Evolutionary conservation across 1,140 invertebrate genomes (phyloP).

Genomic region (Chymomyza costata): DNA sequence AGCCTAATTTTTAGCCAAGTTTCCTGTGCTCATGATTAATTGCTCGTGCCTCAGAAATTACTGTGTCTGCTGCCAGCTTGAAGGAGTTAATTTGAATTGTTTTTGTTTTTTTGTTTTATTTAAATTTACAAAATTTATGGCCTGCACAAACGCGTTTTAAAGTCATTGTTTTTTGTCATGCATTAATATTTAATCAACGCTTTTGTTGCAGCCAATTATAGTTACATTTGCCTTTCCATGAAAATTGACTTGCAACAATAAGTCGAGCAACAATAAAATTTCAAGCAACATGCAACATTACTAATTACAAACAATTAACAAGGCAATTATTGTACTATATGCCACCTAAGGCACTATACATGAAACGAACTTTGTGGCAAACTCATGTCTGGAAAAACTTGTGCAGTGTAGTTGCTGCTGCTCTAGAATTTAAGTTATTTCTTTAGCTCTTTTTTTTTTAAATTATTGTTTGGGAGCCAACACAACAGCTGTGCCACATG

Average conservation of each 20-base stretch:
- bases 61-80: slow-evolving; percentile 33
- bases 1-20: too few relatives aligned
- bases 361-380: too few relatives aligned
- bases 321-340: slow-evolving; percentile 56
- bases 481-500: too few relatives aligned
- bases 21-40: slow-evolving; percentile 61
- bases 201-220: slow-evolving; percentile 42
- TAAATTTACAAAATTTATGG: slow-evolving; percentile 51
- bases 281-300: slow-evolving; percentile 28
- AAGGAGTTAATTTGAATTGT: slow-evolving; percentile 34
- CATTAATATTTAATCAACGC: slow-evolving; percentile 16
- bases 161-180: slow-evolving; percentile 37
- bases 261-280: neutral
- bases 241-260: slow-evolving; percentile 21
- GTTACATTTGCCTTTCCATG: slow-evolving; percentile 36
- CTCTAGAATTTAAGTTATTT: too few relatives aligned
- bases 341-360: too few relatives aligned
- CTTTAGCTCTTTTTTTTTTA: too few relatives aligned
- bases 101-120: slow-evolving; percentile 34
- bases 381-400: too few relatives aligned
- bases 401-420: too few relatives aligned
- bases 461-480: too few relatives aligned
- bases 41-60: slow-evolving; percentile 60
- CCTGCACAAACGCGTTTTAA: slow-evolving; percentile 23
- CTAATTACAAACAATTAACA: slow-evolving; percentile 57